These are phyloP conservation scores for Campaea margaritaria DNA, from an alignment of 2,888 invertebrate species.

Conservation along the genomic window DNA sequence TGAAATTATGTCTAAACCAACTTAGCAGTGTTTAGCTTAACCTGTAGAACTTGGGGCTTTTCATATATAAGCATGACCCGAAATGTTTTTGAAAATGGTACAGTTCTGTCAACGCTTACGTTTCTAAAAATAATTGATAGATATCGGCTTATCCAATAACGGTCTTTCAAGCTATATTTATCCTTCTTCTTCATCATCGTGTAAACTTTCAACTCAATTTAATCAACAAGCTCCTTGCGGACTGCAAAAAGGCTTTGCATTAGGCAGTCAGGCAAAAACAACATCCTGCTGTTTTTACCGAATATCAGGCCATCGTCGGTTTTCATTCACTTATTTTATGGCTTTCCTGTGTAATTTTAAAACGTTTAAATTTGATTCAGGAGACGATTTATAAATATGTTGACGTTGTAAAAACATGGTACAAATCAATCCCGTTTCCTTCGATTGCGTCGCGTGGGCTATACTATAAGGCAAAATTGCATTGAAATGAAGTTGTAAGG, in stretches of 20 bases:
- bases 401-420: conserved; percentile 35
- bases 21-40: background rate
- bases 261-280: conserved; percentile 30
- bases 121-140: no score
- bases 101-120: no score
- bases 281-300: conserved; percentile 31
- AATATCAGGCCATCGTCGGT: conserved; percentile 30
- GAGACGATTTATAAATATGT: conserved; percentile 26
- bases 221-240: background rate
- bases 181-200: background rate
- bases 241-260: conserved; percentile 22
- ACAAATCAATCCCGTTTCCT: conserved; percentile 45
- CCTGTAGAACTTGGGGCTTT: no score
- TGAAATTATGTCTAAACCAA: background rate
- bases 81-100: no score
- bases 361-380: conserved; percentile 37
- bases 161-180: no score
- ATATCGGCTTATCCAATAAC: no score
- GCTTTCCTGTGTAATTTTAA: conserved; percentile 35
- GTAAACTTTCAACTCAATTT: background rate
- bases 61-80: no score
- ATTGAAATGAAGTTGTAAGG: conserved; percentile 38
- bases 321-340: conserved; percentile 34
- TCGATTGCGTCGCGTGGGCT: conserved; percentile 23
- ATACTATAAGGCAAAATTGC: background rate